Evolutionary conservation across 1,140 invertebrate genomes (phyloP).

Genomic region (Heliconius congener): DNA sequence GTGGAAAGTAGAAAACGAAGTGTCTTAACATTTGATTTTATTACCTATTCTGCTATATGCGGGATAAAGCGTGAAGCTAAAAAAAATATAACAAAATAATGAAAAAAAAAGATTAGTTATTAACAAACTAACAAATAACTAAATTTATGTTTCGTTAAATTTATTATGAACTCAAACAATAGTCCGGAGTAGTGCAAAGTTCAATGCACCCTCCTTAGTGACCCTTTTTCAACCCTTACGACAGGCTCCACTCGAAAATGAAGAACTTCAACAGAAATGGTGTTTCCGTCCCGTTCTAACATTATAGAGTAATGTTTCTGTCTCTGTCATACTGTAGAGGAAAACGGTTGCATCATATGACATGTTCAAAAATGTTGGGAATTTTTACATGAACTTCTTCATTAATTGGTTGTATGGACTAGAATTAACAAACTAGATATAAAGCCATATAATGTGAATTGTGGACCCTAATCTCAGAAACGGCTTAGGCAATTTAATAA

Average conservation of each 20-base stretch:
- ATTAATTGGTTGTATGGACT: no score
- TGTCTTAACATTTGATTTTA: no score
- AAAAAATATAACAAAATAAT: neutral
- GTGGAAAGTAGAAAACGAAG: no score
- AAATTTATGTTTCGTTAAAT: neutral
- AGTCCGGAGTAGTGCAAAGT: constrained; percentile 37
- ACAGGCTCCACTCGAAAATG: constrained; percentile 30
- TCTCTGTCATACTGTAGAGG: constrained; percentile 7
- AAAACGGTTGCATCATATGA: constrained; percentile 6
- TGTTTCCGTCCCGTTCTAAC: constrained; percentile 20
- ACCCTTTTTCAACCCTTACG: constrained; percentile 40
- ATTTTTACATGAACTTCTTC: neutral
- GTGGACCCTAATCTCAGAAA: no score
- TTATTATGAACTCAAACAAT: constrained; percentile 21
- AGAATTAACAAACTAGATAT: no score
- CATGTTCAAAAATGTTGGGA: neutral
- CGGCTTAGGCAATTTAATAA: no score
- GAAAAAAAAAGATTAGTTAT: neutral
- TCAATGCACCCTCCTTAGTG: constrained; percentile 28
- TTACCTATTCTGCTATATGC: neutral
- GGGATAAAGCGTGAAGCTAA: neutral
- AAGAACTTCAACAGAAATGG: constrained; percentile 30
- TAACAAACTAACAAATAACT: neutral
- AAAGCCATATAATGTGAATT: no score
- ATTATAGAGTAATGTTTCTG: neutral